Conservation (phyloP, 2,113 vertebrate genomes). For the Petrocephalus microphthalmus region DNA sequence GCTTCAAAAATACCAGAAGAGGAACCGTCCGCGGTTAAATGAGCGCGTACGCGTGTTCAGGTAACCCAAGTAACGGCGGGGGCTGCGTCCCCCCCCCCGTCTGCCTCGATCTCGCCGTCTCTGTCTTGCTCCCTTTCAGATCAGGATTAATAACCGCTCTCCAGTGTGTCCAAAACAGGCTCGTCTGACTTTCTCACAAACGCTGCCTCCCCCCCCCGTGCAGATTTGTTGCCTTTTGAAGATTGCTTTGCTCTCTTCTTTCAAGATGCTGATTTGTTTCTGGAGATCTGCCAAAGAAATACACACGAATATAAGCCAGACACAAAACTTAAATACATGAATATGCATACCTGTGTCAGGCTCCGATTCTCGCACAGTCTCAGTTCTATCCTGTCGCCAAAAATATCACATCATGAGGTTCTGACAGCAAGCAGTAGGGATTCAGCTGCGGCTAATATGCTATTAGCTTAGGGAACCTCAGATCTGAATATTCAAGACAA, state of each 20-base stretch:
- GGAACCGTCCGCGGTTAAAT: background rate
- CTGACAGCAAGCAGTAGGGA: background rate
- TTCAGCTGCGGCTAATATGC: background rate
- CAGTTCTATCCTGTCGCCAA: conserved; percentile 4
- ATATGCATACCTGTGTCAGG: background rate
- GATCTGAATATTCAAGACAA: background rate
- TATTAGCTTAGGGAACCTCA: background rate
- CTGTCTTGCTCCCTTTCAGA: background rate
- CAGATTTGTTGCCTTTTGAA: background rate
- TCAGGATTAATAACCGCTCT: background rate
- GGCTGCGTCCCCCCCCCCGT: background rate
- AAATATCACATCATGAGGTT: background rate
- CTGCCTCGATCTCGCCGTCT: background rate
- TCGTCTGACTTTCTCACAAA: background rate
- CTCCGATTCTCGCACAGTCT: background rate
- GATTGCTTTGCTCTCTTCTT: background rate
- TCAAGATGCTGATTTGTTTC: background rate
- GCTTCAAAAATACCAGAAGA: background rate
- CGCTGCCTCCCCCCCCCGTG: too few relatives aligned
- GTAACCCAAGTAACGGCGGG: background rate
- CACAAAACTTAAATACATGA: background rate
- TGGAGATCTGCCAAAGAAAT: background rate
- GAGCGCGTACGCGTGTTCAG: background rate
- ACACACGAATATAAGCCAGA: background rate
- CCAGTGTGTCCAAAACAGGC: background rate